phyloP scores from a whole-genome alignment of 2,888 invertebrate genomes.

The Rhingia rostrata region DNA sequence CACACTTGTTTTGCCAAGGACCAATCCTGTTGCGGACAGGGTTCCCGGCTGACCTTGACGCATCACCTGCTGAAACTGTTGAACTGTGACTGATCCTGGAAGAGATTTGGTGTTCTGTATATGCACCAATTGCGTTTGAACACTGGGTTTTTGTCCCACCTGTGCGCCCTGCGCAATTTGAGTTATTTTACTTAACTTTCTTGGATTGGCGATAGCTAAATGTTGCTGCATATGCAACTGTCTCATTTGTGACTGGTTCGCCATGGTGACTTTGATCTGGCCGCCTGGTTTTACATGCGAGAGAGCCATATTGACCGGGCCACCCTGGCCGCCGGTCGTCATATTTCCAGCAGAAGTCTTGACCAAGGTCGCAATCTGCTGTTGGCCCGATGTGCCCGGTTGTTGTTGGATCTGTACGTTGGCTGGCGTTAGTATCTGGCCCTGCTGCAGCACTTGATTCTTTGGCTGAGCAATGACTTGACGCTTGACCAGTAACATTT shows the following conservation, averaged over 20 bases:
- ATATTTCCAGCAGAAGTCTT: constrained; percentile 82
- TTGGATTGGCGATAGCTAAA: constrained; percentile 84
- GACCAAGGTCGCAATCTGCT: constrained; percentile 81
- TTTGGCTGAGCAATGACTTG: constrained; percentile 83
- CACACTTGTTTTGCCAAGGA: constrained; percentile 86
- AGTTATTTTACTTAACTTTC: constrained; percentile 86
- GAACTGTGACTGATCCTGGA: constrained; percentile 87
- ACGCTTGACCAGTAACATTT: constrained; percentile 85
- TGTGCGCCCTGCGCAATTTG: constrained; percentile 81
- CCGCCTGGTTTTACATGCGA: constrained; percentile 82
- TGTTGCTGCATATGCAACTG: constrained; percentile 86
- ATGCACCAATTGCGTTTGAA: constrained; percentile 87
- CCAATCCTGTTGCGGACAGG: constrained; percentile 82
- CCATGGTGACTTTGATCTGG: constrained; percentile 84
- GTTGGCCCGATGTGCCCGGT: constrained; percentile 78
- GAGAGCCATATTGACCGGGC: constrained; percentile 81
- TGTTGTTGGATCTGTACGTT: constrained; percentile 82
- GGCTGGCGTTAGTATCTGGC: constrained; percentile 85
- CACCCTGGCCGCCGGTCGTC: constrained; percentile 77
- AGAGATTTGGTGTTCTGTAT: constrained; percentile 86
- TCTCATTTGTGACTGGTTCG: constrained; percentile 87
- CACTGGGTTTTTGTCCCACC: constrained; percentile 80
- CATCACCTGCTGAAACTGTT: constrained; percentile 90
- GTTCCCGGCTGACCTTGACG: constrained; percentile 85
- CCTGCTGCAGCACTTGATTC: constrained; percentile 83